Evolutionary conservation across 2,113 vertebrate species (phyloP), one percentile per base, ranked within the genome.

Genomic region (Bufo gargarizans): DNA sequence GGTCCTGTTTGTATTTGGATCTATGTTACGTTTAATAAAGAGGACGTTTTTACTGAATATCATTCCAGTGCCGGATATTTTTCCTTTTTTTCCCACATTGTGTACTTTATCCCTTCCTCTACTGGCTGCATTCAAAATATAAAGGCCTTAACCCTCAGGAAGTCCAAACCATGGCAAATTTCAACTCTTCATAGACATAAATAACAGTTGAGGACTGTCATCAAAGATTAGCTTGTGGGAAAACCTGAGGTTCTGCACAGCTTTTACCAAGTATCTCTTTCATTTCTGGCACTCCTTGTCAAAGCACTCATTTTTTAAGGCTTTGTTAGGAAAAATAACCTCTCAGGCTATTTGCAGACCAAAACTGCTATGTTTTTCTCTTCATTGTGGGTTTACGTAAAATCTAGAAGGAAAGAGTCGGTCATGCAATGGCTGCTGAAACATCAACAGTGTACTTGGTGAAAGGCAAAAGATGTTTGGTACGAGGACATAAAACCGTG

Each of bases 251-350:
- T 82, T 82, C 59, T 82, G 17, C 6, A 82, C 33, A 49, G 80
- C 58, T 82, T 45, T 63, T 65, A 65, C 43, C 45, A 19, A 47
- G 58, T 63, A 82, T 82, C 49, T 59, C 80, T 45, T 86, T 59
- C 56, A 86, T 77, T 86, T 65, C 59, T 65, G 59, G 76, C 76
- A 61, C 53, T 72, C 16, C 45, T 63, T 69, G 61, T 79, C 76
- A 77, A 79, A 78, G 50, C 85, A 76, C 22, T 11, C 19, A 84
- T 65, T 87, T 87, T 45, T 8, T 7, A 71, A 55, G 20, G 10
- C 86, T 79, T 65, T 67, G 56, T 65, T 81, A 50, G 58, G 77
- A 63, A 74, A 78, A 82, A 88, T 71, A 86, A 86, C 56, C 58
- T 45, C 59, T 63, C 47, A 12, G 72, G n/a, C 74, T 78, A 86